A percentile compares a stretch with the other conserved stretches of the same genome.
Conservation (phyloP, 2,888 invertebrate genomes). For the Perdita meconis region DNA sequence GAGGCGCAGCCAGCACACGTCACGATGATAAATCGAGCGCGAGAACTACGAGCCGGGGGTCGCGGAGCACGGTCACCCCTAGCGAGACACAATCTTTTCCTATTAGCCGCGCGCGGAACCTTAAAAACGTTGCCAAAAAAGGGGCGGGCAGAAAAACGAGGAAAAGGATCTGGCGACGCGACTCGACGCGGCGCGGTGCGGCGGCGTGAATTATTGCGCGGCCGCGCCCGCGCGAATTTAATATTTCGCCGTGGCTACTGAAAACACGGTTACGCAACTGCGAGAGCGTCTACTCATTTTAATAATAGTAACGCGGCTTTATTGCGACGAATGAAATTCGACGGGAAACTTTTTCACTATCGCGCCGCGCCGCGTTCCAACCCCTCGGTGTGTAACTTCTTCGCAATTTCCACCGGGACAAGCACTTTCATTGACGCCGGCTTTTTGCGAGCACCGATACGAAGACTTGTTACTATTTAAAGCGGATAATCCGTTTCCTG, state of each 20-base stretch:
- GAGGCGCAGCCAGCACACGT: slow-evolving; percentile 55
- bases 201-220: slow-evolving; percentile 60
- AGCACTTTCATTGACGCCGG: no score
- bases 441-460: no score
- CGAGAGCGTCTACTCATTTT: slow-evolving; percentile 33
- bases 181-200: no score
- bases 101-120: slow-evolving; percentile 67
- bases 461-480: no score
- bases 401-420: neutral
- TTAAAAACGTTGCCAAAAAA: slow-evolving; percentile 70
- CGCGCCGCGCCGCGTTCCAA: neutral
- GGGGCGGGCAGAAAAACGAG: slow-evolving; percentile 26
- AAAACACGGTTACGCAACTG: slow-evolving; percentile 15
- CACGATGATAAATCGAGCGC: slow-evolving; percentile 77
- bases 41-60: slow-evolving; percentile 64
- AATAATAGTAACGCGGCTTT: slow-evolving; percentile 19
- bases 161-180: slow-evolving; percentile 10
- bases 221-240: slow-evolving; percentile 57
- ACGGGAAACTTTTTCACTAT: neutral
- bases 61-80: slow-evolving; percentile 56
- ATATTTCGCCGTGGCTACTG: slow-evolving; percentile 45
- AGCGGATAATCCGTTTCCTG: neutral
- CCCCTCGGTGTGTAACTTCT: neutral
- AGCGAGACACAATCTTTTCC: slow-evolving; percentile 72
- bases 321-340: neutral